Evolutionary conservation across 2,113 vertebrate species (phyloP).

Genomic region (Oreochromis spilurus): DNA sequence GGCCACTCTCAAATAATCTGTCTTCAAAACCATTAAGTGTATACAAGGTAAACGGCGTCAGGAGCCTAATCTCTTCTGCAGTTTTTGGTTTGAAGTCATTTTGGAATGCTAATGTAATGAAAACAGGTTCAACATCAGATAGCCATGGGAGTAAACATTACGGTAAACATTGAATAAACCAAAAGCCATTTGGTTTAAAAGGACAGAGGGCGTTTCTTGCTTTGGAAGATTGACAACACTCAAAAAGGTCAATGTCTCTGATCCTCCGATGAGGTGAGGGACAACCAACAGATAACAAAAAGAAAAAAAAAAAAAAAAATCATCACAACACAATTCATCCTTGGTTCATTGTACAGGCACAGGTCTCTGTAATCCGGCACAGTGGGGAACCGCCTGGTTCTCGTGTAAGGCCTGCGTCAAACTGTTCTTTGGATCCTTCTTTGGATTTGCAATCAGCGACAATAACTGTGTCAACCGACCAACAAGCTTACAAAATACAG

Average conservation of each 20-base stretch:
- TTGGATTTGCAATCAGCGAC: neutral
- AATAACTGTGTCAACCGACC: neutral
- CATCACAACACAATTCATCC: constrained; percentile 40
- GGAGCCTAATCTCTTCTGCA: constrained; percentile 60
- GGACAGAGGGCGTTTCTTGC: constrained; percentile 13
- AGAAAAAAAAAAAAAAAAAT: neutral
- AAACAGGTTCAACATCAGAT: constrained; percentile 14
- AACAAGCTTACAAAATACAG: neutral
- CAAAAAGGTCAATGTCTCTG: constrained; percentile 60
- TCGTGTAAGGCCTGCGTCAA: neutral
- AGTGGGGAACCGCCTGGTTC: neutral
- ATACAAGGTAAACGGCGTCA: constrained; percentile 9
- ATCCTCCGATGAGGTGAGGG: constrained; percentile 29
- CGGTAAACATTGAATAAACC: constrained; percentile 22
- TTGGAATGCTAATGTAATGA: constrained; percentile 63
- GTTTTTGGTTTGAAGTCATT: constrained; percentile 60
- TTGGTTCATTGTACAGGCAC: constrained; percentile 62
- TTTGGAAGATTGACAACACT: constrained; percentile 34
- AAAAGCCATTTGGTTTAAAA: constrained; percentile 5
- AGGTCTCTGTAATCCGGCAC: constrained; percentile 55
- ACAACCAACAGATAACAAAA: constrained; percentile 16
- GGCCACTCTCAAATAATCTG: constrained; percentile 27
- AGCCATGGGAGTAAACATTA: constrained; percentile 34
- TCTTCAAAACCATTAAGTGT: constrained; percentile 19
- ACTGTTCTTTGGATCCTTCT: neutral